phyloP scores from a whole-genome alignment of 2,888 invertebrate species.

The Schizotus pectinicornis region DNA sequence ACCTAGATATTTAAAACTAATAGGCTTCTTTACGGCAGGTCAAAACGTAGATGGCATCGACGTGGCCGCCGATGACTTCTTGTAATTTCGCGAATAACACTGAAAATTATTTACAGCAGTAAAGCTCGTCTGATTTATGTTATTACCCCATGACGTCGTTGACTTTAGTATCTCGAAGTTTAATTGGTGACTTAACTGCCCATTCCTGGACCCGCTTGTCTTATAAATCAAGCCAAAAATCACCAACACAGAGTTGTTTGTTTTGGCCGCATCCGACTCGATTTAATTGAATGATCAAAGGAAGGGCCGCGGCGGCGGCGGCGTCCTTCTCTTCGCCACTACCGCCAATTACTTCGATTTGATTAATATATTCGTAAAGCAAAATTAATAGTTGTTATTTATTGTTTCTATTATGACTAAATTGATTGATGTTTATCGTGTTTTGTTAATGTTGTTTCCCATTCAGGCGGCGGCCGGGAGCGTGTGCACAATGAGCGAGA shows the following conservation, averaged over 20 bases:
- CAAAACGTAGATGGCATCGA: no score
- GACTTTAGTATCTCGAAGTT: no score
- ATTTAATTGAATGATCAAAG: constrained; percentile 23
- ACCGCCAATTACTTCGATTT: constrained; percentile 8
- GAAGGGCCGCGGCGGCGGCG: background rate
- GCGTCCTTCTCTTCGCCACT: background rate
- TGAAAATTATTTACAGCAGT: no score
- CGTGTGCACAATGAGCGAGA: constrained; percentile 37
- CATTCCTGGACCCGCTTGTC: no score
- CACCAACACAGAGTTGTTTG: constrained; percentile 10
- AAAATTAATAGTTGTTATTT: constrained; percentile 45
- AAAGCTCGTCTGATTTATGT: no score
- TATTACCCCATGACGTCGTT: no score
- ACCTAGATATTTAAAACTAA: no score
- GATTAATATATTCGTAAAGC: constrained; percentile 40
- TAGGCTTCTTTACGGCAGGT: no score
- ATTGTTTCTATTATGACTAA: constrained; percentile 47
- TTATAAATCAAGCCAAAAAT: no score
- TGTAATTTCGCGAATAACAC: no score
- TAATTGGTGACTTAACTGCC: no score
- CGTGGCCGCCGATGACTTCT: no score
- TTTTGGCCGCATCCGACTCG: constrained; percentile 19
- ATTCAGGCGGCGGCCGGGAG: constrained; percentile 48
- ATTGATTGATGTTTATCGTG: constrained; percentile 53
- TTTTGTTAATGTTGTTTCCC: constrained; percentile 51